phyloP scores from a whole-genome alignment of 2,113 vertebrate species.

The Ardeotis arabs region DNA sequence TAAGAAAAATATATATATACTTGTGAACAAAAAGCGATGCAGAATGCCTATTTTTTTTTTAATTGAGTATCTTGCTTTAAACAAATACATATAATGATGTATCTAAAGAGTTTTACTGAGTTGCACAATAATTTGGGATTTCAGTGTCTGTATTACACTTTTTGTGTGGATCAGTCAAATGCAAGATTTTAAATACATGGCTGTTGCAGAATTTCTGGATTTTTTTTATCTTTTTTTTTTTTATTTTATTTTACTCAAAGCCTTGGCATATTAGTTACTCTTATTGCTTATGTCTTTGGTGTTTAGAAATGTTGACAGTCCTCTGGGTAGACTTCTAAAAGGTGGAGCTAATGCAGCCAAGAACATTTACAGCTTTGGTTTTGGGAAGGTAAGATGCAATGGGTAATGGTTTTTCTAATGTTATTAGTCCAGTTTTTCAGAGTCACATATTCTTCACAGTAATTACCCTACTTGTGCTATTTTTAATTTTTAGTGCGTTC shows the following conservation, averaged over 20 bases:
- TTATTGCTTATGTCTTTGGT: neutral
- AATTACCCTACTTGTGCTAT: neutral
- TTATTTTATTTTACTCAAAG: neutral
- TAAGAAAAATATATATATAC: neutral
- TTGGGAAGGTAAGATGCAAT: conserved; percentile 82
- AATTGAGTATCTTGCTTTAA: neutral
- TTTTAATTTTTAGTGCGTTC: neutral
- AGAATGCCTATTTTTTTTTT: neutral
- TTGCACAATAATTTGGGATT: neutral
- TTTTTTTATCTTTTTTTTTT: neutral
- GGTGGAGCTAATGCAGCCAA: conserved; percentile 45
- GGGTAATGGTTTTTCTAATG: neutral
- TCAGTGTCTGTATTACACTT: neutral
- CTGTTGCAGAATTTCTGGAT: neutral
- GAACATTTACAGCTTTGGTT: conserved; percentile 84
- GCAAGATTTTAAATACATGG: neutral
- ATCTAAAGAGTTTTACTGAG: neutral
- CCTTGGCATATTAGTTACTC: neutral
- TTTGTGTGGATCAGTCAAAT: neutral
- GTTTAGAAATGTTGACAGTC: conserved; percentile 69
- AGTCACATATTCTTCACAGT: neutral
- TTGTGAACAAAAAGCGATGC: neutral
- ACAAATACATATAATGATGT: neutral
- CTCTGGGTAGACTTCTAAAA: conserved; percentile 68
- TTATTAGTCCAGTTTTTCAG: neutral